Evolutionary conservation across 2,113 vertebrate species (phyloP), one percentile per base, ranked within the genome.

Genomic region (Tenebrosternarchus preto): DNA sequence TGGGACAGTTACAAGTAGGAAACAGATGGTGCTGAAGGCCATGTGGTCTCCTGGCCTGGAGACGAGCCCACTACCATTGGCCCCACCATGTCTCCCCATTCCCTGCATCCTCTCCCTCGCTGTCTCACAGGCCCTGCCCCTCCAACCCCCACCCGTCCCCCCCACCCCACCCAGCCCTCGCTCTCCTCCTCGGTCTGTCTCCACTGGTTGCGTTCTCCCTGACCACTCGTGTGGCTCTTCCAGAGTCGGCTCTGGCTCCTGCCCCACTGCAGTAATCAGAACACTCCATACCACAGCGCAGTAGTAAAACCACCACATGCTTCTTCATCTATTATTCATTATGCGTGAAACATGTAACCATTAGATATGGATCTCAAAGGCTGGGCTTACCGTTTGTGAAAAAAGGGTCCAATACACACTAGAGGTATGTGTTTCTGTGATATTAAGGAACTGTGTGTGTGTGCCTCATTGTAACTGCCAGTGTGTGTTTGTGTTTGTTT

Each of bases 11-110:
- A 36, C 46, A 39, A 29, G 76, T 76, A 85, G 81, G 82, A 83
- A 85, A 73, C 84, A 85, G 81, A 83, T 85, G 84, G 81, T 78
- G 50, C 71, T 76, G 75, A 81, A 73, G 82, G 69, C 76, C 55
- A 71, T 55, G 43, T 53, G 78, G 46, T 66, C 76, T 60, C 67
- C 66, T 75, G 31, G 59, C 33, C 78, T 79, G 71, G 66, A 85
- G 75, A 46, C 76, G 53, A 22, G 57, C 57, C 63, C 24, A 39
- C 53, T 82, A 67, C 71, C 64, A 74, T 25, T 16, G 19, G 61
- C 67, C 64, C 56, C 60, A 43, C 70, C 61, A 77, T 46, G 20
- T 50, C 60, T 61, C 33, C 75, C 33, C 43, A 50, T 15, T 81
- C 31, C 53, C 20, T 63, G 59, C 60, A 24, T 71, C 39, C 66